Evolutionary conservation across 2,113 vertebrate genomes (phyloP).

Genomic region (Emberiza fucata): DNA sequence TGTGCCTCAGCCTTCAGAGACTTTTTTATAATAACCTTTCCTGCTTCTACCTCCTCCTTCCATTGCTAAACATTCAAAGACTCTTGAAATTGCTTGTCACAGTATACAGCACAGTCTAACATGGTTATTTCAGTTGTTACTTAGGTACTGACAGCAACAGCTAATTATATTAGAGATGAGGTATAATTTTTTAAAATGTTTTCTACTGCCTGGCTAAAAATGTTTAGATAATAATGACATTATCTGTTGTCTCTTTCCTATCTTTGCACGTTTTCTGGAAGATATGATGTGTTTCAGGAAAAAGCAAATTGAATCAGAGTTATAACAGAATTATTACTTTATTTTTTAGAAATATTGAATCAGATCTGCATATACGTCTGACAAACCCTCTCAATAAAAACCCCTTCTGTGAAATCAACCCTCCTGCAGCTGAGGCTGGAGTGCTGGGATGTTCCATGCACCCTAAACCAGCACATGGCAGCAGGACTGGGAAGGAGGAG

Average conservation of each 20-base stretch:
- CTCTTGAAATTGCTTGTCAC: background rate
- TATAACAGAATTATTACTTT: background rate
- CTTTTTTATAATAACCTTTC: background rate
- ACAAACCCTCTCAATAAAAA: background rate
- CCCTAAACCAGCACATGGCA: fast-evolving
- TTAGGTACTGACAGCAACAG: background rate
- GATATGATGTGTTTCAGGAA: background rate
- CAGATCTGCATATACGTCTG: background rate
- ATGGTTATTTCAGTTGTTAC: background rate
- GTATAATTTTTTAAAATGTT: fast-evolving
- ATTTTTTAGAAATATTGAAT: background rate
- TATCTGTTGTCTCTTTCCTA: background rate
- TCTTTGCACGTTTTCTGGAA: background rate
- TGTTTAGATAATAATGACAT: background rate
- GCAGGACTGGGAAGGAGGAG: background rate
- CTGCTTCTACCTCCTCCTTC: background rate
- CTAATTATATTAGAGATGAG: background rate
- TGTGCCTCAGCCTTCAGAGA: background rate
- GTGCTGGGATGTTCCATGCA: background rate
- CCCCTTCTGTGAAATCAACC: background rate
- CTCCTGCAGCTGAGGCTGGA: background rate
- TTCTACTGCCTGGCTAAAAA: background rate
- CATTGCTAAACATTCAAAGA: background rate
- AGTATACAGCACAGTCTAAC: background rate
- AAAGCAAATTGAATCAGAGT: background rate